Conservation (phyloP, 2,888 invertebrate genomes). For the Pseudococcus viburni region DNA sequence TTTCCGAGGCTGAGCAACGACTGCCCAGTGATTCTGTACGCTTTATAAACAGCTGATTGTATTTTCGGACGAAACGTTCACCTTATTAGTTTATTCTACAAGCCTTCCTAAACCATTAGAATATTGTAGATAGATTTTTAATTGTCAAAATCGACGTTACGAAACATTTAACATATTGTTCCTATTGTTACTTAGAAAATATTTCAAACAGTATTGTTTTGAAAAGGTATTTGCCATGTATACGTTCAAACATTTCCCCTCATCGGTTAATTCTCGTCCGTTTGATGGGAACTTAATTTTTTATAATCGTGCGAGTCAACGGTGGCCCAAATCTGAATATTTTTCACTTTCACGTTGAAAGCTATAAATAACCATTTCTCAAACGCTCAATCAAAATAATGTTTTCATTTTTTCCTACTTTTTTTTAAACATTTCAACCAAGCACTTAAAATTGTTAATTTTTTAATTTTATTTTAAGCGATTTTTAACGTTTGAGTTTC, state of each 20-base stretch:
- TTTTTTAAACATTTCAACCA: background rate
- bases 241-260: background rate
- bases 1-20: conserved; percentile 55
- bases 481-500: background rate
- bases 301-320: background rate
- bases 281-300: background rate
- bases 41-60: background rate
- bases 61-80: background rate
- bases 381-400: conserved; percentile 5
- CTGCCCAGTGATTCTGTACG: conserved; percentile 61
- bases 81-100: background rate
- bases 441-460: conserved; percentile 25
- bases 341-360: background rate
- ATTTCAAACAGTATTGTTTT: conserved; percentile 28
- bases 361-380: no score
- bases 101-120: background rate
- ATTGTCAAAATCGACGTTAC: background rate
- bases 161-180: background rate
- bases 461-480: conserved; percentile 2
- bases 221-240: background rate
- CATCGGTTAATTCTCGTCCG: no score
- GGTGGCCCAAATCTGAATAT: background rate
- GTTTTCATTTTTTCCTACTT: background rate
- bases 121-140: background rate
- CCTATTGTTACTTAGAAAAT: conserved; percentile 49